Conservation (phyloP, 2,113 vertebrate species). For the Neotoma lepida region DNA sequence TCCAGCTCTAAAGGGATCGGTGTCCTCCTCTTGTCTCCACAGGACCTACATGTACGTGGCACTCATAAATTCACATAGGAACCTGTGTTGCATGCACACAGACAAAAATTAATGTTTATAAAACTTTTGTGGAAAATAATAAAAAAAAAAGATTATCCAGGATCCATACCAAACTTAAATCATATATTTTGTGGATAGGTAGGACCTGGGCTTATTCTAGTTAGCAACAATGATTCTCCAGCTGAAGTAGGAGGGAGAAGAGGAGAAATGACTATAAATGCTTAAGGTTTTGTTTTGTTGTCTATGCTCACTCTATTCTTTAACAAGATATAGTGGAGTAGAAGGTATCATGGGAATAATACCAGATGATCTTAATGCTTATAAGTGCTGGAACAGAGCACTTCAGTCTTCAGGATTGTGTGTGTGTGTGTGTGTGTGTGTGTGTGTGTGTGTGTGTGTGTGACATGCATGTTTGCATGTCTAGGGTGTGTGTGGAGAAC, state of each 20-base stretch:
- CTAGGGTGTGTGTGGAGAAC: neutral
- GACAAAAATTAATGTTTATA: neutral
- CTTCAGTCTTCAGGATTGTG: neutral
- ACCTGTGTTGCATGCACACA: neutral
- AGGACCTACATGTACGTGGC: too few species aligned
- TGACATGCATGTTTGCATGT: neutral
- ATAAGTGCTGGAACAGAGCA: neutral
- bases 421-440: too few species aligned
- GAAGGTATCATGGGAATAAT: neutral
- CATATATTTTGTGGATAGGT: neutral
- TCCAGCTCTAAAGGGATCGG: neutral
- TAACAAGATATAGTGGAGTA: neutral
- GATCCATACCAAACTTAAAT: neutral
- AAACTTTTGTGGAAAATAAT: neutral
- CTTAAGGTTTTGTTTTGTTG: neutral
- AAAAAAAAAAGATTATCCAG: neutral
- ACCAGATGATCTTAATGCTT: neutral
- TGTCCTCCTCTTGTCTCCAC: neutral
- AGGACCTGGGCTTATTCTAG: neutral
- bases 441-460: neutral
- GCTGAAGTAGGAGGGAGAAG: neutral
- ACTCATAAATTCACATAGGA: neutral
- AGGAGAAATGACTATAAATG: neutral
- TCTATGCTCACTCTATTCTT: neutral
- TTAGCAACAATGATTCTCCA: neutral